Conservation (phyloP, 92 coral and sea anemone genomes). For the Parazoanthus atlanticus region DNA sequence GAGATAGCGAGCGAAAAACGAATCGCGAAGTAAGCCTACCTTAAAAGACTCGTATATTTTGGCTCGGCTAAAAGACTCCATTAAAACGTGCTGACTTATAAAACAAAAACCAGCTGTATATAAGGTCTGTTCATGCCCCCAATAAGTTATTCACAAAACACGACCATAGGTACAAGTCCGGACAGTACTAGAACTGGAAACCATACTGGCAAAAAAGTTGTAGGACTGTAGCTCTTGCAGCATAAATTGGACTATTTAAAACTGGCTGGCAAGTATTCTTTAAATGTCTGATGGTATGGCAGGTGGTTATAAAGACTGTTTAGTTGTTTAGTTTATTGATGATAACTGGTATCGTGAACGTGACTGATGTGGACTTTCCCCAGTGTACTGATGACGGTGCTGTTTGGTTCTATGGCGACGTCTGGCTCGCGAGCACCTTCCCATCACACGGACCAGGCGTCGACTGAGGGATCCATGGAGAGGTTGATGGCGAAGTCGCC, state of each 20-base stretch:
- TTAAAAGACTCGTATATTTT: no score
- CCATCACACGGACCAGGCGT: conserved; percentile 56
- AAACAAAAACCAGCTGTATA: neutral
- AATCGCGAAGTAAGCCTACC: no score
- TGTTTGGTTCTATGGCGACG: conserved; percentile 88
- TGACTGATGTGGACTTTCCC: neutral
- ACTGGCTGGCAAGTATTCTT: neutral
- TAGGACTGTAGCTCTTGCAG: neutral
- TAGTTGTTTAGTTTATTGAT: neutral
- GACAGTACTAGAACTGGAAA: neutral
- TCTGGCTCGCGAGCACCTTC: conserved; percentile 81
- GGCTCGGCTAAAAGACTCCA: no score
- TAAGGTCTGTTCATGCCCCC: neutral
- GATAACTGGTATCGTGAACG: neutral
- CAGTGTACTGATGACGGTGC: conserved; percentile 92
- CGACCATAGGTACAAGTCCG: no score
- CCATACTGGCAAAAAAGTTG: neutral
- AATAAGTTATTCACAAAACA: neutral
- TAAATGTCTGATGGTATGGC: neutral
- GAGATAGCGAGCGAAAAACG: no score
- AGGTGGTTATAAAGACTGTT: neutral
- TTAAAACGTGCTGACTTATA: no score
- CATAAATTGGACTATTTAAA: no score
- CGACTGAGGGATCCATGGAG: conserved; percentile 64
- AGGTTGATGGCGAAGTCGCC: conserved; percentile 57